These are phyloP conservation scores for Phrynocephalus vlangalii DNA, from an alignment of 2,797 vertebrate species.

Conservation along the genomic window DNA sequence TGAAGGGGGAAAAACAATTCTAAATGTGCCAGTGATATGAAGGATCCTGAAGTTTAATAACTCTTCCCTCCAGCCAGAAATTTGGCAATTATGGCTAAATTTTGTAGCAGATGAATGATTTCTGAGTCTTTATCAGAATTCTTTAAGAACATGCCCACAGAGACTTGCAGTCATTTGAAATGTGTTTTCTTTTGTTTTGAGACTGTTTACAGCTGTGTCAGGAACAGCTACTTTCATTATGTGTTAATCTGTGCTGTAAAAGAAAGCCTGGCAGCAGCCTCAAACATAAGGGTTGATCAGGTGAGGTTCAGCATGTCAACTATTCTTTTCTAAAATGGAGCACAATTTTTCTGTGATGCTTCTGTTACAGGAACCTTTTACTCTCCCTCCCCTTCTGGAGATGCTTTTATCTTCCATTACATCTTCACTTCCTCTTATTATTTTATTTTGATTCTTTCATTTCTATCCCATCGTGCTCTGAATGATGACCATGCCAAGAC, in stretches of 20 bases:
- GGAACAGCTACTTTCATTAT: constrained; percentile 30
- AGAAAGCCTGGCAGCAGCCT: neutral
- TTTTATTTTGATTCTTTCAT: too few relatives aligned
- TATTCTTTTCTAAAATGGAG: neutral
- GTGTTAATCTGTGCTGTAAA: constrained; percentile 29
- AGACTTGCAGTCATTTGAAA: constrained; percentile 4
- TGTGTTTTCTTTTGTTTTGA: constrained; percentile 43
- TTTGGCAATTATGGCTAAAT: constrained; percentile 34
- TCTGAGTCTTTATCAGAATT: constrained; percentile 35
- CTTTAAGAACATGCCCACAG: neutral
- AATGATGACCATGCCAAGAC: too few relatives aligned
- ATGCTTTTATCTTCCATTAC: neutral
- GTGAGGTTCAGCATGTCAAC: neutral
- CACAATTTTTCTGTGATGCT: neutral
- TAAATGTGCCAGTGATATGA: constrained; percentile 4
- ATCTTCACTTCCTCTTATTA: too few relatives aligned
- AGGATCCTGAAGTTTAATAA: constrained; percentile 24
- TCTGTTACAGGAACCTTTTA: neutral
- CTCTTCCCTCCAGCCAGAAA: constrained; percentile 7
- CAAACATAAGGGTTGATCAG: constrained; percentile 4
- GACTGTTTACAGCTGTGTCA: constrained; percentile 10
- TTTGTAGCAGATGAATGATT: constrained; percentile 26
- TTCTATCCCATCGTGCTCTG: too few relatives aligned
- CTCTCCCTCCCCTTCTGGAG: neutral
- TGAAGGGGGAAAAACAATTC: constrained; percentile 5